Conservation (phyloP, 2,797 vertebrate genomes). For the Morelia viridis region DNA sequence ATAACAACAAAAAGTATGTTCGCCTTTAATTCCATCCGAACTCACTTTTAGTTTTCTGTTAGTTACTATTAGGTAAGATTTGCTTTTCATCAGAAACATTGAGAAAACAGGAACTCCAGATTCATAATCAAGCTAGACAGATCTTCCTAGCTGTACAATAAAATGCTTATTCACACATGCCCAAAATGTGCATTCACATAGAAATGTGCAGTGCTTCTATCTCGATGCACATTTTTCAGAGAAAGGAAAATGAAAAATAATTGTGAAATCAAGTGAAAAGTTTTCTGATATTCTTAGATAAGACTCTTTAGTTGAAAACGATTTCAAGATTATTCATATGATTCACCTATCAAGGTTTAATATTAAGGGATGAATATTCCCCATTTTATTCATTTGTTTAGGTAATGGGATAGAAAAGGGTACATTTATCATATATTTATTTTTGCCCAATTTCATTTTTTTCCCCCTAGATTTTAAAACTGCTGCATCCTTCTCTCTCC, state of each 20-base stretch:
- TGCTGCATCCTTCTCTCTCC: neutral
- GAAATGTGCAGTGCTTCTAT: neutral
- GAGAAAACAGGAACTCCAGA: neutral
- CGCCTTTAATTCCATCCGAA: neutral
- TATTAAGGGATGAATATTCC: neutral
- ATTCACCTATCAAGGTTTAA: neutral
- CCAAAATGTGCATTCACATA: neutral
- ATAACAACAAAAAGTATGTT: neutral
- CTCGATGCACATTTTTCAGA: neutral
- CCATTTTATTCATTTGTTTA: neutral
- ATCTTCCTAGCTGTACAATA: neutral
- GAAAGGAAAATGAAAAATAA: neutral
- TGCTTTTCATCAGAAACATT: neutral
- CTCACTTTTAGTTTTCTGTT: neutral
- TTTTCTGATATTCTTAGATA: neutral
- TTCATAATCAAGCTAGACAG: neutral
- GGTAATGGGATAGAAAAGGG: neutral
- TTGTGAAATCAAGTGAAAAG: neutral
- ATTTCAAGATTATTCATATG: neutral
- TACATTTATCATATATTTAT: neutral
- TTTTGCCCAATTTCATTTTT: neutral
- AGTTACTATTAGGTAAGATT: neutral
- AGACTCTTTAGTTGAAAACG: neutral
- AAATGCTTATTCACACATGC: neutral
- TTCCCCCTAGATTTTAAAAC: neutral